These are phyloP conservation scores for Pseudopipra pipra DNA, from an alignment of 2,113 vertebrate genomes.

Conservation along the genomic window DNA sequence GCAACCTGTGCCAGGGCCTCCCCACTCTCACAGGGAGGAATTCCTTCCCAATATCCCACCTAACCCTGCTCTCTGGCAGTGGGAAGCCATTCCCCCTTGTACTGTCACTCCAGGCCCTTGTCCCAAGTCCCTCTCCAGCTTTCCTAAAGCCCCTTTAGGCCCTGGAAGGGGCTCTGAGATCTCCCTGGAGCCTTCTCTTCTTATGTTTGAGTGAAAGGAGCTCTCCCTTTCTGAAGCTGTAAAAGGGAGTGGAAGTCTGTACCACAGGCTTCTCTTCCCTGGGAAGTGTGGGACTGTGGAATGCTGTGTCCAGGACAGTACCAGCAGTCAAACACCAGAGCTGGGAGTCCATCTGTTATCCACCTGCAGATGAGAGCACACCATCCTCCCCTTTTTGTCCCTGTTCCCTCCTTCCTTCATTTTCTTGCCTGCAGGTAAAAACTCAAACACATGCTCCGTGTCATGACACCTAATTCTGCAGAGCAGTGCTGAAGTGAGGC, in stretches of 20 bases:
- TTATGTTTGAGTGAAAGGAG: background rate
- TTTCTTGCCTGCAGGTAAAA: background rate
- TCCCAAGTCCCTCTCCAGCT: background rate
- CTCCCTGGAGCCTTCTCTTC: background rate
- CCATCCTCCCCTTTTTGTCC: accelerated
- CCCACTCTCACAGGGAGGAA: accelerated
- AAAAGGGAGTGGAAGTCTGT: background rate
- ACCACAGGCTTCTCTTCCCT: background rate
- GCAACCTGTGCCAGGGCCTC: background rate
- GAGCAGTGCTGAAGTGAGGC: background rate
- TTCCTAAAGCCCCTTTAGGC: background rate
- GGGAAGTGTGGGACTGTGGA: background rate
- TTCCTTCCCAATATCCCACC: background rate
- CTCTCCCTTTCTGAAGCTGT: background rate
- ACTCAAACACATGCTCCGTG: accelerated
- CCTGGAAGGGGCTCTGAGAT: background rate
- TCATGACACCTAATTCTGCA: background rate
- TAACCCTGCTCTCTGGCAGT: accelerated
- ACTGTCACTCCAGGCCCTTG: background rate
- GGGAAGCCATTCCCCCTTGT: background rate
- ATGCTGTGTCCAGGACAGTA: background rate
- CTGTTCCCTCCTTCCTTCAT: background rate
- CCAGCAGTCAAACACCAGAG: background rate
- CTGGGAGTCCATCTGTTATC: background rate
- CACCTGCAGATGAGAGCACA: background rate